A percentile compares a stretch with the other conserved stretches of the same genome.
These are phyloP conservation scores for Microtus montanus DNA, from an alignment of 2,113 vertebrate genomes.

Conservation along the genomic window DNA sequence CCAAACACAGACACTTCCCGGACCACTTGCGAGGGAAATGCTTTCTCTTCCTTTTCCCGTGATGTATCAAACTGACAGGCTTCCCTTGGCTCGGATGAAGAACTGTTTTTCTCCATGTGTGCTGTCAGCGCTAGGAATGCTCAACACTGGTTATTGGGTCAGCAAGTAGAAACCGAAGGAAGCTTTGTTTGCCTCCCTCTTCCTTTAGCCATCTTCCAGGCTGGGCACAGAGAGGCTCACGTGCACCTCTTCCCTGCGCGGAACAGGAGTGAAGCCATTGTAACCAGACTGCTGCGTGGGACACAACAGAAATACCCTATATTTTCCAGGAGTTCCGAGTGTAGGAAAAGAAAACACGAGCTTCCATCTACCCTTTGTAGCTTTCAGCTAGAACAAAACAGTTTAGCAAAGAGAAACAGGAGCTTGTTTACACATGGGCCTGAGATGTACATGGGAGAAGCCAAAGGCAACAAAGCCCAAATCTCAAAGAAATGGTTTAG, in stretches of 20 bases:
- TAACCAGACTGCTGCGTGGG: background rate
- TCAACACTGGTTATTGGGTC: constrained; percentile 49
- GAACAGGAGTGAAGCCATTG: background rate
- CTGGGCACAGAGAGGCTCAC: background rate
- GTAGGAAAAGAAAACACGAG: background rate
- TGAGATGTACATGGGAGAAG: background rate
- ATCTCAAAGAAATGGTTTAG: background rate
- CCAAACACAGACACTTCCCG: background rate
- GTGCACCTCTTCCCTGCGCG: background rate
- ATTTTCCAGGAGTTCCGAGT: background rate
- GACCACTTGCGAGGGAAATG: background rate
- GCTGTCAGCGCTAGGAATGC: constrained; percentile 27
- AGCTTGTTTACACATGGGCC: background rate
- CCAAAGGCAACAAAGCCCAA: background rate
- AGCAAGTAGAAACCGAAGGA: background rate
- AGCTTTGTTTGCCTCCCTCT: background rate
- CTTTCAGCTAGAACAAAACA: background rate
- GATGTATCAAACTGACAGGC: constrained; percentile 17
- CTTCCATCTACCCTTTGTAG: background rate
- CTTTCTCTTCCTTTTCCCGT: constrained; percentile 8
- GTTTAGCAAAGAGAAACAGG: background rate
- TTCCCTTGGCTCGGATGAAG: background rate
- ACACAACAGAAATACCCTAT: background rate
- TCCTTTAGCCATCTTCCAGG: constrained; percentile 9
- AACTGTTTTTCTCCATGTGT: constrained; percentile 1